Base-by-base conservation (phyloP, 2,888 invertebrate genomes). In the Dicranocentrus wangi region DNA sequence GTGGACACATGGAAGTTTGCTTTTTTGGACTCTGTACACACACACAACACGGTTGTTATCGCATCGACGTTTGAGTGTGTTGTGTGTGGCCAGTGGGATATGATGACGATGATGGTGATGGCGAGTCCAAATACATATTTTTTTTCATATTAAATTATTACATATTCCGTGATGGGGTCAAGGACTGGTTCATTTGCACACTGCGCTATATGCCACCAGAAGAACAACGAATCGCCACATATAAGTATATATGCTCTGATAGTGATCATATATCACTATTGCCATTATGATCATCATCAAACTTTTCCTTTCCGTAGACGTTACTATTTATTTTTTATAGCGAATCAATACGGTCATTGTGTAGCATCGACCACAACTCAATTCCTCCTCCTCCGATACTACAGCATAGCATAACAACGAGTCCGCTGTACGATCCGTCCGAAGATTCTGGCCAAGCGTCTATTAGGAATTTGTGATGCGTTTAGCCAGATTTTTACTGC, bases 161-260 rank as follows among this genome's bases (percentile, higher is more conserved):
- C 72, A 65, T 72, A 77, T 80, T 72, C 73, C 80, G 82, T 82
- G 83, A 85, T 75, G 83, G 85, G 86, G 86, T 87, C 86, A 87
- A 87, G 86, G 86, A 86, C 86, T 86, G 82, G 85, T 81, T 82
- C 82, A 82, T 81, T 82, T 82, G 70, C 73, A 70, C 63, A 77
- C 70, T n/a, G 32, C 32, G n/a, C n/a, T n/a, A n/a, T n/a, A n/a
- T n/a, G n/a, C n/a, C n/a, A 25, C 70, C 7, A n/a, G n/a, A n/a
- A n/a, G n/a, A n/a, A n/a, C n/a, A n/a, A n/a, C n/a, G n/a, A n/a
- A n/a, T n/a, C n/a, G n/a, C n/a, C n/a, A n/a, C n/a, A n/a, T n/a
- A n/a, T 61, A 51, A 39, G 2, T 2, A n/a, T n/a, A n/a, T n/a
- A n/a, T n/a, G n/a, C 19, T 51, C 73, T 25, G 58, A 58, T 58